Percentiles rank a stretch among this genome's conserved stretches.
phyloP scores from a whole-genome alignment of 1,140 invertebrate genomes.

The Bombus polaris region DNA sequence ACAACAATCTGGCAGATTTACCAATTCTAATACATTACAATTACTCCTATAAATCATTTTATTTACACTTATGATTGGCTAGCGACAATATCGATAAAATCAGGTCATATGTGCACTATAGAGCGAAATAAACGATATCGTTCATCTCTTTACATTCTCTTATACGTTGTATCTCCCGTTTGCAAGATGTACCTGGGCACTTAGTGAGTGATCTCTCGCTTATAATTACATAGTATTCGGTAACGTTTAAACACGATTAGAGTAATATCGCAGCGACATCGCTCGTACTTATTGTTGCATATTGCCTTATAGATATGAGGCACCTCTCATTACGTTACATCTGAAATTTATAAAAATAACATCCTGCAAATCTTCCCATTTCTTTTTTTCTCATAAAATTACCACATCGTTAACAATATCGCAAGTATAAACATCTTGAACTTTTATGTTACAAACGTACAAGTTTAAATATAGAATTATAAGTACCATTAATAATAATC shows the following conservation, averaged over 20 bases:
- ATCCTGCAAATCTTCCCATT: neutral
- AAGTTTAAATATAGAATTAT: slow-evolving; percentile 5
- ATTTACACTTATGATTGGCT: slow-evolving; percentile 72
- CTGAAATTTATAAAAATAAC: slow-evolving; percentile 44
- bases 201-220: slow-evolving; percentile 2
- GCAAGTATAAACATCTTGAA: neutral
- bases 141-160: slow-evolving; percentile 41
- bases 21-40: slow-evolving; percentile 51
- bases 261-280: neutral
- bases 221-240: neutral
- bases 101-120: slow-evolving; percentile 65
- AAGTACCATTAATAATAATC: slow-evolving; percentile 11
- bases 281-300: neutral
- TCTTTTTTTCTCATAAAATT: neutral
- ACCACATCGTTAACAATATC: neutral
- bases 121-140: slow-evolving; percentile 17
- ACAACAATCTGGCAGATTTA: slow-evolving; percentile 44
- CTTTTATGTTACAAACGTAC: slow-evolving; percentile 15
- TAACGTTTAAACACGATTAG: neutral
- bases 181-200: slow-evolving; percentile 24
- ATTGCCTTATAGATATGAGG: neutral
- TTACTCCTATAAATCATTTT: slow-evolving; percentile 69
- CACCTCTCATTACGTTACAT: neutral
- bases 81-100: slow-evolving; percentile 62
- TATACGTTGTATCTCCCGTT: slow-evolving; percentile 35